Conservation (phyloP, 2,113 vertebrate genomes). For the Narcine bancroftii region DNA sequence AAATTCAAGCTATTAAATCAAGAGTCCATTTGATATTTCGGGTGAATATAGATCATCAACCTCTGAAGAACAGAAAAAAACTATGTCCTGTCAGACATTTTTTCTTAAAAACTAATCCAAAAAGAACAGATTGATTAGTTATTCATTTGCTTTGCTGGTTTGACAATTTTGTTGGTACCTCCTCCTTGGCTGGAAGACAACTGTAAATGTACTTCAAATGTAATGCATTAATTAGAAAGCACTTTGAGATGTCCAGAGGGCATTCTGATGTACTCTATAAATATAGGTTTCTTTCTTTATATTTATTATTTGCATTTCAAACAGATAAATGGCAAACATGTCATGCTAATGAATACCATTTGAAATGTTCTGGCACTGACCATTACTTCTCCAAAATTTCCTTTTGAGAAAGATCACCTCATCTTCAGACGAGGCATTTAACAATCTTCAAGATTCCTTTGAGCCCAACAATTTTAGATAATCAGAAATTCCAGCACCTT, state of each 20-base stretch:
- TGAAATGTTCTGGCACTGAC: neutral
- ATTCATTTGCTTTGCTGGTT: neutral
- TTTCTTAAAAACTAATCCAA: neutral
- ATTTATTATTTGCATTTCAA: conserved; percentile 1
- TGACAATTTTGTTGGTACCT: neutral
- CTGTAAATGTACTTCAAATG: conserved; percentile 13
- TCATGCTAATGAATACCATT: neutral
- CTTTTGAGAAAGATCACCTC: neutral
- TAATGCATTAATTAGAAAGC: neutral
- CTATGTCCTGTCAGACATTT: neutral
- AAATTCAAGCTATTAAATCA: neutral
- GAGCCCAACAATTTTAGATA: too few relatives aligned
- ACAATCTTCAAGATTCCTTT: too few relatives aligned
- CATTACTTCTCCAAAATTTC: neutral
- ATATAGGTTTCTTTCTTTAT: neutral
- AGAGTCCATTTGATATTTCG: neutral
- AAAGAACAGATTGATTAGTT: neutral
- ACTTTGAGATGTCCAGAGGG: neutral
- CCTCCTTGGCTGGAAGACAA: neutral
- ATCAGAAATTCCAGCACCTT: too few relatives aligned
- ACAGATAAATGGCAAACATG: neutral
- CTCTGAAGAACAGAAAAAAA: neutral
- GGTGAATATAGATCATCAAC: neutral
- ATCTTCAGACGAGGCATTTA: too few relatives aligned
- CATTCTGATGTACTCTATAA: neutral